Percentiles rank a stretch among this genome's conserved stretches.
Evolutionary conservation across 1,140 invertebrate species (phyloP).

Genomic region (Ceratosolen solmsi): DNA sequence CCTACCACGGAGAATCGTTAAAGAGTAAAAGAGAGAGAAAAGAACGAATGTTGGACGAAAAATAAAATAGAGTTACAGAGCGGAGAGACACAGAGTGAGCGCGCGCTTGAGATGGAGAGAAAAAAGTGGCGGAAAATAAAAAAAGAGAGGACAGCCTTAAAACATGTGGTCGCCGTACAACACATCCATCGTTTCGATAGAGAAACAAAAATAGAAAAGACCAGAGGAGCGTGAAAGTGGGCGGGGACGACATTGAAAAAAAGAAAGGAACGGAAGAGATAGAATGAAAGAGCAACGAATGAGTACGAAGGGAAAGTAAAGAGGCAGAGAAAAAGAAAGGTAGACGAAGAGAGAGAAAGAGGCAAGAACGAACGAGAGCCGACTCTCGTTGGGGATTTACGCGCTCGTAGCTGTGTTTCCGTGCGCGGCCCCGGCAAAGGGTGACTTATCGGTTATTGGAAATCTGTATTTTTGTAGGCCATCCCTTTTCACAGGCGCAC

Average conservation of each 20-base stretch:
- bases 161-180: conserved; percentile 63
- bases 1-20: conserved; percentile 52
- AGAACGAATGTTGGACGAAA: conserved; percentile 32
- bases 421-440: conserved; percentile 46
- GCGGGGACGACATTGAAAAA: conserved; percentile 34
- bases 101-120: no score
- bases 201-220: conserved; percentile 50
- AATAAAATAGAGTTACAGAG: conserved; percentile 33
- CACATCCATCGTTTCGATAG: conserved; percentile 58
- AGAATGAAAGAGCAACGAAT: conserved; percentile 50
- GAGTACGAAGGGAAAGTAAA: conserved; percentile 32
- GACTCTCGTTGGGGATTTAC: conserved; percentile 41
- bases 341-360: conserved; percentile 14
- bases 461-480: conserved; percentile 71
- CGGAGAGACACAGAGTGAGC: no score
- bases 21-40: conserved; percentile 41
- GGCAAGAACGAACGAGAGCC: conserved; percentile 41
- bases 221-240: conserved; percentile 38
- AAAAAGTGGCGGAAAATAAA: conserved; percentile 48
- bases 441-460: conserved; percentile 69
- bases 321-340: conserved; percentile 22
- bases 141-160: conserved; percentile 55
- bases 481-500: conserved; percentile 56
- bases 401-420: conserved; percentile 63
- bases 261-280: conserved; percentile 36